Conservation (phyloP, 1,140 invertebrate species). For the Pseudoatta argentina region DNA sequence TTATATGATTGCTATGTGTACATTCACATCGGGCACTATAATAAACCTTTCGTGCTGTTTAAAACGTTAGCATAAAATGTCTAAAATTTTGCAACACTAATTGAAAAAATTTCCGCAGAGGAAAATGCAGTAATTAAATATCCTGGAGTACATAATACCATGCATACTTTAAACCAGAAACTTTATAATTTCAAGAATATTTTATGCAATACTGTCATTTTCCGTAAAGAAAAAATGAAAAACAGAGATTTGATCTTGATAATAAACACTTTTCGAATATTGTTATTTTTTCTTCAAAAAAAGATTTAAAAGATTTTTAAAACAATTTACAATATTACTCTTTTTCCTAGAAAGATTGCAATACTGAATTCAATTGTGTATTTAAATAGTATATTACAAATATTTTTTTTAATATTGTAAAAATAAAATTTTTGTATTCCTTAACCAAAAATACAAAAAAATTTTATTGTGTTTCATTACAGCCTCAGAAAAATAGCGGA, state of each 20-base stretch:
- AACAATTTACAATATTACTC: neutral
- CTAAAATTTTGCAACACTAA: constrained; percentile 17
- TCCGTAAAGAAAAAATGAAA: neutral
- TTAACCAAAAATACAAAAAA: neutral
- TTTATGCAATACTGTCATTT: neutral
- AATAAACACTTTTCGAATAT: neutral
- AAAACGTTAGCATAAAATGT: constrained; percentile 32
- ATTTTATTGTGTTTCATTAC: neutral
- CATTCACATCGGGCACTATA: constrained; percentile 11
- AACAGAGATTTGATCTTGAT: neutral
- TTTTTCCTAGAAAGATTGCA: neutral
- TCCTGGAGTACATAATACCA: neutral
- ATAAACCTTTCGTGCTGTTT: constrained; percentile 2
- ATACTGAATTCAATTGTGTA: neutral
- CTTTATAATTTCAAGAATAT: constrained; percentile 11
- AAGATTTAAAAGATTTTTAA: neutral
- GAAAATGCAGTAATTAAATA: constrained; percentile 60
- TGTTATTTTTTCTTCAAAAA: neutral
- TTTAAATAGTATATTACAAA: neutral
- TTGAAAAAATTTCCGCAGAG: constrained; percentile 24
- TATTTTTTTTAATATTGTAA: neutral
- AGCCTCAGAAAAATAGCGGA: neutral
- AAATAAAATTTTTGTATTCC: neutral
- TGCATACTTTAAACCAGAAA: neutral
- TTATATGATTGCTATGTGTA: constrained; percentile 2